A percentile compares a stretch with the other conserved stretches of the same genome.
Conservation (phyloP, 2,888 invertebrate genomes). For the Holacanthella duospinosa region DNA sequence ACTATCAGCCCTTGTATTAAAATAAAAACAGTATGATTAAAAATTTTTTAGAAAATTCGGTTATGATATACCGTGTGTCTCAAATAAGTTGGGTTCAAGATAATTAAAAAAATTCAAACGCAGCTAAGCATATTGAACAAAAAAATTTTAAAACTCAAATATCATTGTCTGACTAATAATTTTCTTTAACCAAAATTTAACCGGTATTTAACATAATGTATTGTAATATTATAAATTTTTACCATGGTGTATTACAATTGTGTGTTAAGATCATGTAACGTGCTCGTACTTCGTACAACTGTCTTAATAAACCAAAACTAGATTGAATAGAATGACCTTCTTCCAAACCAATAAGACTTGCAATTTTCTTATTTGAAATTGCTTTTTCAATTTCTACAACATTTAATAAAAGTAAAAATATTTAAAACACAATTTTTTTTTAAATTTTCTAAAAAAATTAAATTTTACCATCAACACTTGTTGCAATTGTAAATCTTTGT, state of each 20-base stretch:
- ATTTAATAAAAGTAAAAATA: not conserved
- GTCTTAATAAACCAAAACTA: constrained; percentile 73
- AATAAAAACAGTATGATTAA: too few species aligned
- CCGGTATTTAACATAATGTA: not conserved
- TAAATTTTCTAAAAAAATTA: not conserved
- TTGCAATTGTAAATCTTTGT: constrained; percentile 47
- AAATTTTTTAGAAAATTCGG: too few species aligned
- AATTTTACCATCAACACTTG: constrained; percentile 43
- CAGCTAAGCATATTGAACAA: too few species aligned
- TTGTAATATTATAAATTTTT: constrained; percentile 36
- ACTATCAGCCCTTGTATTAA: constrained; percentile 25
- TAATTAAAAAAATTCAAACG: too few species aligned
- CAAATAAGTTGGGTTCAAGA: too few species aligned
- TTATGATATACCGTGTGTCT: too few species aligned
- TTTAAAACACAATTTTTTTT: too few species aligned
- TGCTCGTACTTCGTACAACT: constrained; percentile 78
- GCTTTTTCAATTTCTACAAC: constrained; percentile 45
- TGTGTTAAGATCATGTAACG: constrained; percentile 83
- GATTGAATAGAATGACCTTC: constrained; percentile 86
- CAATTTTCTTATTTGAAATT: constrained; percentile 46
- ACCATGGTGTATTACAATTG: constrained; percentile 83
- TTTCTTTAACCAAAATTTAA: not conserved
- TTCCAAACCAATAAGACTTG: constrained; percentile 64
- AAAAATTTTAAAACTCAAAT: too few species aligned
- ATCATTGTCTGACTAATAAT: not conserved